These are phyloP conservation scores for Macquaria ambigua DNA, from an alignment of 2,113 vertebrate species.

Conservation along the genomic window DNA sequence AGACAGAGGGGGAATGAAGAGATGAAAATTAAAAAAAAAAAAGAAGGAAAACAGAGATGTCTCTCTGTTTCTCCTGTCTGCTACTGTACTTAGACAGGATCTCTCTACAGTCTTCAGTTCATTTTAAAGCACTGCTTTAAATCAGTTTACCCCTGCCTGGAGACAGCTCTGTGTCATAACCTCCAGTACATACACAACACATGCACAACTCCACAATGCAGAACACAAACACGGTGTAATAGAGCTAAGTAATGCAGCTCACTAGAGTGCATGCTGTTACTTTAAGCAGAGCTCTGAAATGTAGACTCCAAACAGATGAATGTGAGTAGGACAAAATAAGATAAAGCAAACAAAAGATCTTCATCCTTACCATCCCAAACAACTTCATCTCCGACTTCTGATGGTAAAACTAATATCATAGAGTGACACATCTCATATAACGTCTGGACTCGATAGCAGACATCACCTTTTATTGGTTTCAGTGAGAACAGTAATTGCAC, in stretches of 20 bases:
- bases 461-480: conserved; percentile 75
- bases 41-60: conserved; percentile 22
- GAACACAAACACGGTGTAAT: conserved; percentile 22
- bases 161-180: conserved; percentile 60
- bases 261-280: background rate
- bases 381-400: conserved; percentile 48
- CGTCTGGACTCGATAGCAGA: conserved; percentile 46
- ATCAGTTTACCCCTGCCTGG: conserved; percentile 63
- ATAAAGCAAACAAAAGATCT: conserved; percentile 40
- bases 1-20: conserved; percentile 55
- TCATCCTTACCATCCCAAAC: conserved; percentile 14
- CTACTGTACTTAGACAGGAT: conserved; percentile 43
- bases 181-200: conserved; percentile 24
- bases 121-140: conserved; percentile 64
- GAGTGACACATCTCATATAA: conserved; percentile 67
- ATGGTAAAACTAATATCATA: conserved; percentile 72
- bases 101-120: conserved; percentile 53
- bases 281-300: background rate
- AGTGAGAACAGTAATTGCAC: conserved; percentile 73
- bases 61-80: conserved; percentile 43
- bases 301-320: background rate
- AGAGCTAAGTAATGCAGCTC: conserved; percentile 12
- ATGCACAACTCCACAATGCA: conserved; percentile 27
- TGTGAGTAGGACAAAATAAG: background rate
- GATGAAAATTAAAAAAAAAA: conserved; percentile 35